Evolutionary conservation across 2,113 vertebrate genomes (phyloP).

Genomic region (Periophthalmodon schlosseri): DNA sequence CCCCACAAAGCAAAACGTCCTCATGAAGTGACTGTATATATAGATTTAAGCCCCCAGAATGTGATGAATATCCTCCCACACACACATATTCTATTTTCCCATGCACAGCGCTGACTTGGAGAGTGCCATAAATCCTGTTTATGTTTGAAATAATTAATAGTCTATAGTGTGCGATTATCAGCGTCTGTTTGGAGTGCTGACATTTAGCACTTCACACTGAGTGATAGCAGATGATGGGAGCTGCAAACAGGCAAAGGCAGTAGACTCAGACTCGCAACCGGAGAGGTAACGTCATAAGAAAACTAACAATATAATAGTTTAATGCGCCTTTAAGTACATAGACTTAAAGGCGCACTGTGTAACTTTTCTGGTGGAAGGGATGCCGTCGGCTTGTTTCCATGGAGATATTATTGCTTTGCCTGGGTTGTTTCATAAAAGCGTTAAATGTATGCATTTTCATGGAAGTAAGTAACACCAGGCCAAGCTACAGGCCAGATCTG

Average conservation of each 20-base stretch:
- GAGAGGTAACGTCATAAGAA: background rate
- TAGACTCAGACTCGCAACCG: constrained; percentile 7
- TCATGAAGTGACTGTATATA: background rate
- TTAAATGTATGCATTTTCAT: too few relatives aligned
- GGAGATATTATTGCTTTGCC: too few relatives aligned
- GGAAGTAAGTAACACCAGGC: too few relatives aligned
- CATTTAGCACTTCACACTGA: constrained; percentile 32
- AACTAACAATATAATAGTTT: background rate
- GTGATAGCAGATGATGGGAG: constrained; percentile 33
- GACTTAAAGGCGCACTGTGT: background rate
- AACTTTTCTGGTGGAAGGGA: too few relatives aligned
- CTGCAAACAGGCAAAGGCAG: constrained; percentile 3
- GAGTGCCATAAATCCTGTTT: constrained; percentile 42
- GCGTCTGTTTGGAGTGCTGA: constrained; percentile 41
- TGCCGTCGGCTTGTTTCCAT: too few relatives aligned
- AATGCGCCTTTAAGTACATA: too few relatives aligned
- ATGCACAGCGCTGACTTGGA: constrained; percentile 18
- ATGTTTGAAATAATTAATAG: constrained; percentile 34
- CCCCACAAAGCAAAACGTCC: too few relatives aligned
- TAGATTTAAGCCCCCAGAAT: background rate
- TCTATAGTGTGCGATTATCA: constrained; percentile 34
- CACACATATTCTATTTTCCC: constrained; percentile 26
- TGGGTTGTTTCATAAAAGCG: too few relatives aligned
- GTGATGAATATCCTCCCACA: constrained; percentile 3
- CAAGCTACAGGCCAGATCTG: too few relatives aligned